Percentiles rank a stretch among this genome's conserved stretches.
Evolutionary conservation across 2,888 invertebrate genomes (phyloP).

Genomic region (Lycophotia porphyrea): DNA sequence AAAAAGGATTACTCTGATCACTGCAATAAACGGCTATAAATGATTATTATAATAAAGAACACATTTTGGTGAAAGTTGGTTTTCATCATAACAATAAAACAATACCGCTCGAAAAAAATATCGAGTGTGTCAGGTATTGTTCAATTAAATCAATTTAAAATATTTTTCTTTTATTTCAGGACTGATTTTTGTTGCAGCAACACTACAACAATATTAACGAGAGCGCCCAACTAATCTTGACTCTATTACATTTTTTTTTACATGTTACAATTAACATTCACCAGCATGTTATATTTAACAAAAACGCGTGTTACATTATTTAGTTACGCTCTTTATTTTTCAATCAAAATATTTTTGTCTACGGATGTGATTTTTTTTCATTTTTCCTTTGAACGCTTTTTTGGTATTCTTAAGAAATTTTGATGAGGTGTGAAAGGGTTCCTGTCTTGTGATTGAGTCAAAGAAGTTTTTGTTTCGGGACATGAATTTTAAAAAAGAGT

Average conservation of each 20-base stretch:
- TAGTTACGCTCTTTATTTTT: constrained; percentile 88
- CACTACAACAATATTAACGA: neutral
- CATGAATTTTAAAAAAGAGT: constrained; percentile 59
- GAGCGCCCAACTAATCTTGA: constrained; percentile 52
- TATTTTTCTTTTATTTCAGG: neutral
- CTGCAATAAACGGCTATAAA: constrained; percentile 3
- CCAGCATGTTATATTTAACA: constrained; percentile 65
- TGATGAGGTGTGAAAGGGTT: constrained; percentile 88
- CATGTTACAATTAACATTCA: constrained; percentile 35
- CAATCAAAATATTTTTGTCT: constrained; percentile 87
- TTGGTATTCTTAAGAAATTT: constrained; percentile 80
- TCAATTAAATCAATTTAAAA: neutral
- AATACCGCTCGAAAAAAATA: neutral
- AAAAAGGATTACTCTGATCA: neutral
- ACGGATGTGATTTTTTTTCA: constrained; percentile 81
- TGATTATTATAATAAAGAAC: neutral
- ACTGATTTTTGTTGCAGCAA: neutral
- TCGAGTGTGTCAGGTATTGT: neutral
- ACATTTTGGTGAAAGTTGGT: neutral
- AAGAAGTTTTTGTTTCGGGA: constrained; percentile 73
- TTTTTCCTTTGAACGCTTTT: constrained; percentile 75
- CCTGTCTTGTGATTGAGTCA: constrained; percentile 83
- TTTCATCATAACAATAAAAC: neutral
- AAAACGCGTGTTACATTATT: constrained; percentile 76
- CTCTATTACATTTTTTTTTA: constrained; percentile 31